phyloP scores from a whole-genome alignment of 2,888 invertebrate genomes.

The Buathra laborator region DNA sequence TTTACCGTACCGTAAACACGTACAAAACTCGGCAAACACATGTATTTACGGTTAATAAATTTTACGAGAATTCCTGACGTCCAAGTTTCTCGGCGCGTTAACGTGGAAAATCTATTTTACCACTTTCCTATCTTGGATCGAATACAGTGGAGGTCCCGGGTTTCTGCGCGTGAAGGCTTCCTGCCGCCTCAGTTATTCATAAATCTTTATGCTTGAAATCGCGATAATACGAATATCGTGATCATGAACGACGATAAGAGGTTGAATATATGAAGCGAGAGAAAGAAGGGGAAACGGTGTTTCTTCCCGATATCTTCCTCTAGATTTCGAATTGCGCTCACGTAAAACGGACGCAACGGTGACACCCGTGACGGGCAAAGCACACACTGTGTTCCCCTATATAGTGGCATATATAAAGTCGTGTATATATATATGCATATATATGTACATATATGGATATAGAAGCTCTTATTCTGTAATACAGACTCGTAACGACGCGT shows the following conservation, averaged over 20 bases:
- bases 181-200: background rate
- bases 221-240: slow-evolving; percentile 14
- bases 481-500: slow-evolving; percentile 19
- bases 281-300: slow-evolving; percentile 67
- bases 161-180: background rate
- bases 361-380: slow-evolving; percentile 74
- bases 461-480: slow-evolving; percentile 2
- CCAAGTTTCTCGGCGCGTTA: background rate
- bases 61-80: background rate
- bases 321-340: slow-evolving; percentile 77
- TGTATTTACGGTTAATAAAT: background rate
- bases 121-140: slow-evolving; percentile 3
- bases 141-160: background rate
- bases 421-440: background rate
- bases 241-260: slow-evolving; percentile 31
- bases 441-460: background rate
- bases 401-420: background rate
- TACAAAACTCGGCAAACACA: no score
- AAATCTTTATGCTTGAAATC: background rate
- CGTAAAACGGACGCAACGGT: slow-evolving; percentile 76
- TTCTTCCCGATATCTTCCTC: slow-evolving; percentile 28
- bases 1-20: no score
- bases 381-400: background rate
- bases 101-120: slow-evolving; percentile 19
- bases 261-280: slow-evolving; percentile 2